Percentiles rank a stretch among this genome's conserved stretches.
These are phyloP conservation scores for Channallabes apus DNA, from an alignment of 2,797 vertebrate genomes.

Conservation along the genomic window DNA sequence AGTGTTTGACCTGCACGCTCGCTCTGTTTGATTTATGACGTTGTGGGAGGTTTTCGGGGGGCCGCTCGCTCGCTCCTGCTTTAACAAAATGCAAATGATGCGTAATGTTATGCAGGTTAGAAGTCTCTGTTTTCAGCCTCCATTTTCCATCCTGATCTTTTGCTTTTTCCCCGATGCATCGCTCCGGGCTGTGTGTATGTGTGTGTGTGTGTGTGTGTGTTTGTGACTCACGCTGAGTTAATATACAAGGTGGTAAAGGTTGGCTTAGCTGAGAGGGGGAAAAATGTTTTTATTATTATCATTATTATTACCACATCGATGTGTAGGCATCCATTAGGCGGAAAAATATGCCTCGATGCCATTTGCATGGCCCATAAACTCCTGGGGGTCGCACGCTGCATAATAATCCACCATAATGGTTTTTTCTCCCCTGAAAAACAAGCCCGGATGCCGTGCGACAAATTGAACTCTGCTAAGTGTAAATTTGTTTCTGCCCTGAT, in stretches of 20 bases:
- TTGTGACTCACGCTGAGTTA: slow-evolving; percentile 38
- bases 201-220: slow-evolving; percentile 13
- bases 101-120: slow-evolving; percentile 30
- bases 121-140: slow-evolving; percentile 6
- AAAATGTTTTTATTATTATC: slow-evolving; percentile 55
- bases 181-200: slow-evolving; percentile 16
- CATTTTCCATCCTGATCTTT: slow-evolving; percentile 28
- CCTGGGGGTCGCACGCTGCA: slow-evolving; percentile 67
- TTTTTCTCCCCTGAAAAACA: slow-evolving; percentile 43
- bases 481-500: slow-evolving; percentile 69
- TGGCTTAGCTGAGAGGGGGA: slow-evolving; percentile 49
- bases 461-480: slow-evolving; percentile 70
- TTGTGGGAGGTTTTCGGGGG: slow-evolving; percentile 7
- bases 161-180: not conserved
- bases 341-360: slow-evolving; percentile 73
- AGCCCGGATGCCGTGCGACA: slow-evolving; percentile 55
- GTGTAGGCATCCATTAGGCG: slow-evolving; percentile 72
- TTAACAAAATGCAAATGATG: slow-evolving; percentile 23
- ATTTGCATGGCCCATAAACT: slow-evolving; percentile 79
- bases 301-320: slow-evolving; percentile 61
- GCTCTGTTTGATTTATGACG: not conserved
- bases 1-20: not conserved
- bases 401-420: slow-evolving; percentile 66
- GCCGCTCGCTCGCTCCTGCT: not conserved
- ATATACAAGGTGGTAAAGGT: slow-evolving; percentile 55